Percentiles rank a stretch among this genome's conserved stretches.
Conservation (phyloP, 2,797 vertebrate species). For the Gambelia wislizenii region DNA sequence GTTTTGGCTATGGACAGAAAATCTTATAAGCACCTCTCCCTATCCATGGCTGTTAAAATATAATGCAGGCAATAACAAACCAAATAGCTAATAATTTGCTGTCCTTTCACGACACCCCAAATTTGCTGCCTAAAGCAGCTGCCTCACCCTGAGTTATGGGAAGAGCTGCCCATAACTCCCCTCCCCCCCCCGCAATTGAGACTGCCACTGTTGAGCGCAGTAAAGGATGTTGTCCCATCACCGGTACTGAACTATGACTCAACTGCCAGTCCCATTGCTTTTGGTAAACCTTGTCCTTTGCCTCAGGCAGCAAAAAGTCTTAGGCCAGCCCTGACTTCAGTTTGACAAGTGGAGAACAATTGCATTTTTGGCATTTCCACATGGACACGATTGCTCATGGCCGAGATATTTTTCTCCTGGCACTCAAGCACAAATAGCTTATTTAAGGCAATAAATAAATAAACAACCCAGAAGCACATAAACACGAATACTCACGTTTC, state of each 20-base stretch:
- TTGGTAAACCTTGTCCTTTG: background rate
- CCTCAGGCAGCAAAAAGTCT: background rate
- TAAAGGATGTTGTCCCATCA: background rate
- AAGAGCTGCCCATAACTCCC: background rate
- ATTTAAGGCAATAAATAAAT: slow-evolving; percentile 19
- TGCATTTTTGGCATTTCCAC: background rate
- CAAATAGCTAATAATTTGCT: background rate
- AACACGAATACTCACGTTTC: background rate
- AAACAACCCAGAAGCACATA: background rate
- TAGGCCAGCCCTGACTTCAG: background rate
- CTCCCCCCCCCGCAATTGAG: no score
- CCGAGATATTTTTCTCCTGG: slow-evolving; percentile 6
- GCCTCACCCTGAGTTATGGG: background rate
- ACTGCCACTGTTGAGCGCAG: background rate
- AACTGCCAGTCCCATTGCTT: background rate
- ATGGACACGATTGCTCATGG: background rate
- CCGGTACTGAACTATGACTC: background rate
- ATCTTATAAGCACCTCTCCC: background rate
- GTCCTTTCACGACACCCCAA: background rate
- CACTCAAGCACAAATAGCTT: slow-evolving; percentile 10
- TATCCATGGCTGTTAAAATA: background rate
- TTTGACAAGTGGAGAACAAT: background rate
- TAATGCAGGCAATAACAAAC: no score
- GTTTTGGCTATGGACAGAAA: background rate
- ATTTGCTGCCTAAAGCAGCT: background rate